Conservation (phyloP, 2,797 vertebrate genomes). For the Chloroceryle inda region DNA sequence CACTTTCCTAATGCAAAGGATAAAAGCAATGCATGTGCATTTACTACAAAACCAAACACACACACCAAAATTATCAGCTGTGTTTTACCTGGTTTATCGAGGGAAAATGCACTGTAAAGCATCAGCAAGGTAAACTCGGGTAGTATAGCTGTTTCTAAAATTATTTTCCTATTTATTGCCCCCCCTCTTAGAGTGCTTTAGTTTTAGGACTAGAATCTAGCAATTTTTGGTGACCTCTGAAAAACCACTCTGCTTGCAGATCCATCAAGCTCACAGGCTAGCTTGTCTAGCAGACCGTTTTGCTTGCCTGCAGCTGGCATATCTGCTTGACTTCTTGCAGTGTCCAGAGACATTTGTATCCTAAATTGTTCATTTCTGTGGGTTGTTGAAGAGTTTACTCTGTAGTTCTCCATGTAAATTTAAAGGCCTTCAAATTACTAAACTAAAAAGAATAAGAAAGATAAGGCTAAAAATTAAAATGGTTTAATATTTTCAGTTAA, state of each 20-base stretch:
- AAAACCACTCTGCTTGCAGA: not conserved
- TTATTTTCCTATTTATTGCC: not conserved
- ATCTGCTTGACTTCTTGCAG: not conserved
- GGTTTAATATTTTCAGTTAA: not conserved
- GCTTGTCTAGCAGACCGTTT: not conserved
- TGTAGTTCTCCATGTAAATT: not conserved
- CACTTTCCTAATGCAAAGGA: not conserved
- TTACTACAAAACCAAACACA: not conserved
- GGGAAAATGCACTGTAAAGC: not conserved
- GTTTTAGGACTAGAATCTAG: not conserved
- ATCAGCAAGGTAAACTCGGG: not conserved
- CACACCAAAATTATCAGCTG: not conserved
- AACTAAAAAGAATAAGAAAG: not conserved
- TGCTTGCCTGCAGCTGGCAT: not conserved
- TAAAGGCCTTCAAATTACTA: not conserved
- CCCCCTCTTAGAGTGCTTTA: not conserved
- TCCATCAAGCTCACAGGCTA: not conserved
- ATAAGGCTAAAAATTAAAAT: not conserved
- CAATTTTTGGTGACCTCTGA: not conserved
- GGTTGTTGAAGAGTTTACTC: not conserved
- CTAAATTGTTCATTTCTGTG: not conserved
- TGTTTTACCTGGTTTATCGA: not conserved
- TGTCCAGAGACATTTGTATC: not conserved
- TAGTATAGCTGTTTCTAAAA: not conserved
- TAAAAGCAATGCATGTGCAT: not conserved